Base-by-base conservation (phyloP, 2,888 invertebrate genomes). In the Eucriotettix oculatus region DNA sequence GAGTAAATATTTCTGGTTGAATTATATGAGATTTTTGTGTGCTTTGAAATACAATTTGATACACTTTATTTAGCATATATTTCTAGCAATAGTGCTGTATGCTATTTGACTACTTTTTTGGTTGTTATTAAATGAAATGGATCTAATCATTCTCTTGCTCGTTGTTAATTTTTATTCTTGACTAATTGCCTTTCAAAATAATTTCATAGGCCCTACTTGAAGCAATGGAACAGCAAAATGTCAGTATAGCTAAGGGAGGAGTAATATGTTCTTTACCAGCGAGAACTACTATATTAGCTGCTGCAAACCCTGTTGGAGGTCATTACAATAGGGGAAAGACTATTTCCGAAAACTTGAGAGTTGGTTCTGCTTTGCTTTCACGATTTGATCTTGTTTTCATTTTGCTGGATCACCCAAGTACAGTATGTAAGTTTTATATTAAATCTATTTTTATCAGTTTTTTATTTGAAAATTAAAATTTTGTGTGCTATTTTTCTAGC, bases 381-480 rank as follows among this genome's bases (percentile, higher is more conserved):
- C 79, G 96, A 72, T 97, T 96, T 73, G 96, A 97, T 76, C 77
- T 97, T 60, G 87, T 94, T 56, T 97, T 94, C 71, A 86, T 96
- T 64, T 77, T 97, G 41, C 73, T 93, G 62, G 96, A 97, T 75
- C 83, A 84, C 69, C 90, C 94, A 9, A 84, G 92, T 72, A 84
- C 86, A 78, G 87, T 87, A 29, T 29, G 29, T 29, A 29, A 70
- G 68, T 48, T 12, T 48, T 48, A 14, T 48, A 48, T 14, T 14
- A 7, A 48, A 48, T 14, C 5, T n/a, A 48, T 12, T 48, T 48
- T 48, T 14, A 40, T 29, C 29, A 17, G 53, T 40, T 7, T 52
- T n/a, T 58, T 40, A 52, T 52, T 42, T 68, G 14, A 29, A 29
- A 29, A 29, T 29, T 29, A 29, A 29, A 29, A 29, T 29, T 29